Evolutionary conservation across 1,140 invertebrate genomes (phyloP).

Genomic region (Drosophila aff.): DNA sequence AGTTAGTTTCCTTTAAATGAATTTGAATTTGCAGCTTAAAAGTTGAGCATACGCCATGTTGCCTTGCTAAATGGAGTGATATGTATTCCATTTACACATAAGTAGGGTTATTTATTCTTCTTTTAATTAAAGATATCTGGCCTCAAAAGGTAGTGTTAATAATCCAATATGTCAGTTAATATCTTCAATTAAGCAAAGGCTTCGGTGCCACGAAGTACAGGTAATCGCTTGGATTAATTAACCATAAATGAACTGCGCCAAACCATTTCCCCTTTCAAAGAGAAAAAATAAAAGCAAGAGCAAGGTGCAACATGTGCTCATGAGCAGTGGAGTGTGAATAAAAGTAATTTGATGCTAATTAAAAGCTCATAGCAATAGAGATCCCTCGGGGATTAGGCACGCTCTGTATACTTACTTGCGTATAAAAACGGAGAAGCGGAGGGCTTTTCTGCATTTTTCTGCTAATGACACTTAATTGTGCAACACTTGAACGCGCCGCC

Average conservation of each 20-base stretch:
- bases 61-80: not conserved
- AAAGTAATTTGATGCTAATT: constrained; percentile 82
- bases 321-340: constrained; percentile 65
- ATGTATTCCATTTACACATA: not conserved
- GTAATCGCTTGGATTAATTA: constrained; percentile 47
- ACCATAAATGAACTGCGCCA: constrained; percentile 25
- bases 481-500: constrained; percentile 44
- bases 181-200: constrained; percentile 17
- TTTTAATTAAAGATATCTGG: not conserved
- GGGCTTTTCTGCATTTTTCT: constrained; percentile 41
- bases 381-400: constrained; percentile 21
- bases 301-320: constrained; percentile 44
- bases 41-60: constrained; percentile 57
- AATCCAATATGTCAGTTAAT: constrained; percentile 5
- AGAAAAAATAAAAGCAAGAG: constrained; percentile 9
- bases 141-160: not conserved
- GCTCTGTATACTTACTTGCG: not conserved
- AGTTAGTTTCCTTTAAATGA: constrained; percentile 57
- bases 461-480: constrained; percentile 78
- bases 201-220: not conserved
- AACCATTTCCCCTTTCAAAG: constrained; percentile 8
- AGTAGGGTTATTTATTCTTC: not conserved
- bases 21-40: constrained; percentile 51
- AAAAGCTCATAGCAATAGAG: constrained; percentile 51
- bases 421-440: constrained; percentile 1